phyloP scores from a whole-genome alignment of 2,797 vertebrate species.

The Tympanoctomys barrerae region DNA sequence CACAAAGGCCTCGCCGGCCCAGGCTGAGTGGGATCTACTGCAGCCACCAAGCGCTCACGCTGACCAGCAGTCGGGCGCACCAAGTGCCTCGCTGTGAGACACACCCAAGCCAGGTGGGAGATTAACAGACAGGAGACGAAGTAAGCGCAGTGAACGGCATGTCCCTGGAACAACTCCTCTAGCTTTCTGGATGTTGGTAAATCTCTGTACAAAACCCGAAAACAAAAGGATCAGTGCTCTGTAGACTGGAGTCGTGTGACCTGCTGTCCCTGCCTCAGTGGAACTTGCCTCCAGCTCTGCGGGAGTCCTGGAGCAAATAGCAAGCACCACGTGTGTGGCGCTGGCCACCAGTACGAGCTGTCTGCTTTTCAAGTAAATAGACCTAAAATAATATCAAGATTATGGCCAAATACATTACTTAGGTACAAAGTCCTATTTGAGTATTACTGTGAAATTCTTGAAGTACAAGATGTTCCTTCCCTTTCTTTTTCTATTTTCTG shows the following conservation, averaged over 20 bases:
- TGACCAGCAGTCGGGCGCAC: not conserved
- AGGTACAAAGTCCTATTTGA: not conserved
- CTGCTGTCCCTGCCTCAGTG: not conserved
- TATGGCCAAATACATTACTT: not conserved
- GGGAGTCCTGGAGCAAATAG: not conserved
- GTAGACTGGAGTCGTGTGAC: too few relatives aligned
- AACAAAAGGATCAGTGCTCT: not conserved
- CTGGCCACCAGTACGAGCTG: not conserved
- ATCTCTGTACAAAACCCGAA: not conserved
- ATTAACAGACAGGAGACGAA: not conserved
- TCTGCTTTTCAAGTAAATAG: not conserved
- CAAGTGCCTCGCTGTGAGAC: not conserved
- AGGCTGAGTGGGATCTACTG: not conserved
- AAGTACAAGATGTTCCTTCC: not conserved
- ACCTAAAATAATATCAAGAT: not conserved
- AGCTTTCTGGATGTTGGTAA: not conserved
- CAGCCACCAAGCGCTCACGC: not conserved
- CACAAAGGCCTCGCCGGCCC: rapidly evolving
- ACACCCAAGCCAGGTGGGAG: not conserved
- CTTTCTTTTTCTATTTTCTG: not conserved
- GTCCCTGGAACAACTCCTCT: rapidly evolving
- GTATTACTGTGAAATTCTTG: not conserved
- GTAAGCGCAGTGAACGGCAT: not conserved
- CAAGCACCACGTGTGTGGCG: not conserved
- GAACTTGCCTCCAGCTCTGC: not conserved